phyloP scores from a whole-genome alignment of 92 coral and sea anemone genomes.

The Porites lobata region DNA sequence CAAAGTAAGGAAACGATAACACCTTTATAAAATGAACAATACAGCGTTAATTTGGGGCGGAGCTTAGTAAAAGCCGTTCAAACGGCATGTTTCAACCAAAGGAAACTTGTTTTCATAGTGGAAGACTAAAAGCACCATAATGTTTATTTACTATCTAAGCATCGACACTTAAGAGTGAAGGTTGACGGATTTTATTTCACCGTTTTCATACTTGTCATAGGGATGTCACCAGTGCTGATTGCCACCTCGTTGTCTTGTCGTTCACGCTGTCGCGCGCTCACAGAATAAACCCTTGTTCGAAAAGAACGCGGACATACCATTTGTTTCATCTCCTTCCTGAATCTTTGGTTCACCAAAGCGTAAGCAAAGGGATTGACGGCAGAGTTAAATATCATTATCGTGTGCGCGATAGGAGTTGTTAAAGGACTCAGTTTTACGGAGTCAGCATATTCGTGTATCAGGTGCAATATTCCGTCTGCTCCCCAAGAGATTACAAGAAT shows the following conservation, averaged over 20 bases:
- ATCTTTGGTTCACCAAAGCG: conserved; percentile 5
- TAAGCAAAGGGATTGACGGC: conserved; percentile 23
- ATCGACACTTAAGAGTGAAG: too few species aligned
- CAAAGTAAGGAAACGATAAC: too few species aligned
- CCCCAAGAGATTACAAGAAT: conserved; percentile 15
- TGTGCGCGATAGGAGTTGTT: neutral
- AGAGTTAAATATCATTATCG: conserved; percentile 13
- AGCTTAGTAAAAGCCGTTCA: too few species aligned
- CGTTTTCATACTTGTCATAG: too few species aligned
- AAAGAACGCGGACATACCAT: neutral
- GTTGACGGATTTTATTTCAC: too few species aligned
- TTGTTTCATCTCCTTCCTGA: neutral
- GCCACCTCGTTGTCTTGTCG: neutral
- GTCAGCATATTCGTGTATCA: neutral
- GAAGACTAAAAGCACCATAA: too few species aligned
- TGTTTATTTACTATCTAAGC: too few species aligned
- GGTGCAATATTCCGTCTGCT: neutral
- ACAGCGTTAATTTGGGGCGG: too few species aligned
- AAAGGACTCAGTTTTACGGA: neutral
- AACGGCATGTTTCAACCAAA: too few species aligned
- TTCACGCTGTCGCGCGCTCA: neutral
- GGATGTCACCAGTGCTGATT: too few species aligned
- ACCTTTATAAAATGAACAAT: too few species aligned
- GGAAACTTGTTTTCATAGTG: too few species aligned
- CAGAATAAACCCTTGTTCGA: neutral